A percentile compares a stretch with the other conserved stretches of the same genome.
phyloP scores from a whole-genome alignment of 2,113 vertebrate species.

The Campylomormyrus numenius region DNA sequence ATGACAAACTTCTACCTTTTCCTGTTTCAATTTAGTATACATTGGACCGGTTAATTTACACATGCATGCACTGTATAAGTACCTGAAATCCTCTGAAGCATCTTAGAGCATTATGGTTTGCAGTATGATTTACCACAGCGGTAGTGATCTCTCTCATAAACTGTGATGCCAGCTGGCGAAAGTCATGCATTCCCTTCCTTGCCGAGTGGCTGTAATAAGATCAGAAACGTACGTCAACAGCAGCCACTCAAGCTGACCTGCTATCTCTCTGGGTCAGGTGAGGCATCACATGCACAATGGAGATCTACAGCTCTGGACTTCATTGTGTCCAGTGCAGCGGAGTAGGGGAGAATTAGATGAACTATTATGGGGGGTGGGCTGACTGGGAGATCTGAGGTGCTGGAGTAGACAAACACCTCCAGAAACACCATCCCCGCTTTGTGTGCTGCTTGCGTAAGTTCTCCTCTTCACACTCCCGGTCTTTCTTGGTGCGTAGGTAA shows the following conservation, averaged over 20 bases:
- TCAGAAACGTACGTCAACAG: neutral
- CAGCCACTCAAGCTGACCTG: neutral
- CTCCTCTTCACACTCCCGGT: slow-evolving; percentile 74
- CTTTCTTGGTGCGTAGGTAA: slow-evolving; percentile 74
- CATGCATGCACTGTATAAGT: neutral
- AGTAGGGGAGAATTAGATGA: neutral
- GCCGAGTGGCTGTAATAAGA: neutral
- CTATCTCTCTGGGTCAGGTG: neutral
- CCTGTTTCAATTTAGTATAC: neutral
- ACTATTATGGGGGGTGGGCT: neutral
- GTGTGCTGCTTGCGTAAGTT: slow-evolving; percentile 75
- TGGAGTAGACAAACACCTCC: slow-evolving; percentile 66
- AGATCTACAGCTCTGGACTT: neutral
- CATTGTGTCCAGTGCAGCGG: neutral
- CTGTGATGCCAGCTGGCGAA: neutral
- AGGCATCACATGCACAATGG: neutral
- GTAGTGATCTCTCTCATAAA: neutral
- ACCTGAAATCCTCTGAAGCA: neutral
- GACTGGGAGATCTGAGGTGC: slow-evolving; percentile 61
- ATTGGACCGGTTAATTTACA: neutral
- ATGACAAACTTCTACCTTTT: neutral
- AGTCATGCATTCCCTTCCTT: neutral
- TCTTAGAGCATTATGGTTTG: neutral
- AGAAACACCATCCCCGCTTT: slow-evolving; percentile 82
- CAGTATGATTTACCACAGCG: neutral